Evolutionary conservation across 2,888 invertebrate species (phyloP), one percentile per base, ranked within the genome.

Genomic region (Hoplodrina blanda): DNA sequence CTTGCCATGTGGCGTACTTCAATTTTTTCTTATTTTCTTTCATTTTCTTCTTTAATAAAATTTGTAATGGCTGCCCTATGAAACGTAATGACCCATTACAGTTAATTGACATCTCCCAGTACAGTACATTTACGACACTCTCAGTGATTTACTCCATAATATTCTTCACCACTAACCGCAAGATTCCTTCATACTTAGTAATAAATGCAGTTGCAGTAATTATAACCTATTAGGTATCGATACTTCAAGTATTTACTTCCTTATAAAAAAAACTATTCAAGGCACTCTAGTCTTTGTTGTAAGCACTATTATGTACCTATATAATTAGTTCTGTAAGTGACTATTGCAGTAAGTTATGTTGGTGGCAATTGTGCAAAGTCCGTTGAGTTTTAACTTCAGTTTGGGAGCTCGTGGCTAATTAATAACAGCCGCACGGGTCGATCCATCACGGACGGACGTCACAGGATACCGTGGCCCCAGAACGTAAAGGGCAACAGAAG

Each of bases 221-320:
- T 44, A 56, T 0, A 50, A 54, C 30, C 30, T 55, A 53, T 62
- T 54, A 62, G 13, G 62, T 59, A 46, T 71, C 33, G 10, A 10
- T 30, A 52, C 54, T 46, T 20, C 2, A 25, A 59, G 19, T 49
- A 66, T 72, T 55, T 60, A 76, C 66, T 77, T 76, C 73, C 66
- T 62, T 77, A 72, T 72, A 63, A 62, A 73, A n/a, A 63, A 66
- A 74, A 41, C 59, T n/a, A 20, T 64, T 49, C 76, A 77, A 73
- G 78, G 74, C 55, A 55, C 2, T 67, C 41, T 17, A 63, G 37
- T 25, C 69, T 78, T 78, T 73, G 63, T 76, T 76, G 62, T 71
- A 11, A 20, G 37, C n/a, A 53, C 19, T 49, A 44, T 60, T 50
- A 44, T 44, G n/a, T 62, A 49, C 19, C 37, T 37, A 37, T 7